A percentile compares a stretch with the other conserved stretches of the same genome.
Evolutionary conservation across 1,140 invertebrate genomes (phyloP).

Genomic region (Eriocheir sinensis): DNA sequence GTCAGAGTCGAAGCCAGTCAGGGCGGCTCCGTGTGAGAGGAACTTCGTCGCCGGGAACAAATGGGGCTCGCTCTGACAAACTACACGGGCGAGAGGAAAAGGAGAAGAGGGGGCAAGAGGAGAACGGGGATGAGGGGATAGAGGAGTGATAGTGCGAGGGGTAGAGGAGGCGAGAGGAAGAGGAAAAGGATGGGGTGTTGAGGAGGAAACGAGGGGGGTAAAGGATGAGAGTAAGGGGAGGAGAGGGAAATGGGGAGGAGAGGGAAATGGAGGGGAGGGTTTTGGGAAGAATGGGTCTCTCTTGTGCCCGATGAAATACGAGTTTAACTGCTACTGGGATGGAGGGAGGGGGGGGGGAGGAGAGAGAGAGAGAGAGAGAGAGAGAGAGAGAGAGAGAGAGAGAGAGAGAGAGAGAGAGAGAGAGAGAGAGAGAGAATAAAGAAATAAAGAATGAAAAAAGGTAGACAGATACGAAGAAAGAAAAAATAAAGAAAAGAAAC

Average conservation of each 20-base stretch:
- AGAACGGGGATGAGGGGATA: too few species aligned
- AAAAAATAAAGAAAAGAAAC: neutral
- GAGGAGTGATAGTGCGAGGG: too few species aligned
- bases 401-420: neutral
- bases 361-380: neutral
- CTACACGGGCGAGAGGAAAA: too few species aligned
- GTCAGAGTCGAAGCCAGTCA: neutral
- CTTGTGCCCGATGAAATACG: neutral
- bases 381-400: neutral
- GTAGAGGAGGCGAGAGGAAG: too few species aligned
- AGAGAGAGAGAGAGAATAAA: slow-evolving; percentile 16
- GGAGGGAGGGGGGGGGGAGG: neutral
- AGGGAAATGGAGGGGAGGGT: neutral
- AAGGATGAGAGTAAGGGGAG: neutral
- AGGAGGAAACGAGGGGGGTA: too few species aligned
- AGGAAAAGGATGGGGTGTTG: too few species aligned
- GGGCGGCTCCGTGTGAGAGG: neutral
- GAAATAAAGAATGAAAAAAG: neutral
- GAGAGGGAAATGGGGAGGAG: neutral
- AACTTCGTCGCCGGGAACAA: neutral
- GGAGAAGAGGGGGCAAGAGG: too few species aligned
- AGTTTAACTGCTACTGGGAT: neutral
- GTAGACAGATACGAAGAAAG: neutral
- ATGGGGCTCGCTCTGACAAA: neutral
- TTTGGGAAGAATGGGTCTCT: neutral